These are phyloP conservation scores for Hyposoter didymator DNA, from an alignment of 2,888 invertebrate genomes.

Conservation along the genomic window DNA sequence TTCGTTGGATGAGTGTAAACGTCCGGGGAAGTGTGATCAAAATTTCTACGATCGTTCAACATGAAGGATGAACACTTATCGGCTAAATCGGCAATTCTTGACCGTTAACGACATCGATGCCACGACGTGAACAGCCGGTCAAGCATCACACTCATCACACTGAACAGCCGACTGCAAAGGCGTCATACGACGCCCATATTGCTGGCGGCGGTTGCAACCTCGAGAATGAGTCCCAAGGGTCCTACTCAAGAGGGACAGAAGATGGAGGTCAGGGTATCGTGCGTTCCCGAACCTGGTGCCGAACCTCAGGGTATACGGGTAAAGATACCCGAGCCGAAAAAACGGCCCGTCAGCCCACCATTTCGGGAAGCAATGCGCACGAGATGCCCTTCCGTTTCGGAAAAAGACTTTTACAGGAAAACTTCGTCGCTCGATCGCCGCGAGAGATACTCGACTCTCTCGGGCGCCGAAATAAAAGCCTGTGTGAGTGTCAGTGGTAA, in stretches of 20 bases:
- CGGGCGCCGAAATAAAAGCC: slow-evolving; percentile 79
- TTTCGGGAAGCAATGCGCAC: slow-evolving; percentile 71
- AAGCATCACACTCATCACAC: slow-evolving; percentile 60
- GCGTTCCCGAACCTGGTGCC: slow-evolving; percentile 78
- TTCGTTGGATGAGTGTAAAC: background rate
- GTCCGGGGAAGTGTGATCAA: background rate
- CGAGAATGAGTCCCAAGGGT: slow-evolving; percentile 81
- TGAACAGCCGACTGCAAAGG: slow-evolving; percentile 77
- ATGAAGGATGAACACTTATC: background rate
- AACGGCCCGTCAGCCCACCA: slow-evolving; percentile 78
- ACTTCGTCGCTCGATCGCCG: slow-evolving; percentile 79
- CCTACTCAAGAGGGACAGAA: slow-evolving; percentile 78
- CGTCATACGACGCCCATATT: slow-evolving; percentile 77
- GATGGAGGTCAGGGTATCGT: slow-evolving; percentile 82
- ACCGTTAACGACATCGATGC: background rate
- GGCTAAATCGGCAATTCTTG: slow-evolving; percentile 1
- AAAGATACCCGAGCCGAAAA: slow-evolving; percentile 81
- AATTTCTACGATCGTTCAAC: background rate
- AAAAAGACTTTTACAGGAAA: slow-evolving; percentile 81
- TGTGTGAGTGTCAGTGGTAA: slow-evolving; percentile 61
- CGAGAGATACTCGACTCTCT: slow-evolving; percentile 81
- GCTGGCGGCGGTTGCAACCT: slow-evolving; percentile 40
- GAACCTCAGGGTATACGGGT: slow-evolving; percentile 81
- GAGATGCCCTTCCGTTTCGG: slow-evolving; percentile 80
- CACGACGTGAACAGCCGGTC: slow-evolving; percentile 21